Conservation (phyloP, 2,113 vertebrate genomes). For the Bambusicola thoracicus region DNA sequence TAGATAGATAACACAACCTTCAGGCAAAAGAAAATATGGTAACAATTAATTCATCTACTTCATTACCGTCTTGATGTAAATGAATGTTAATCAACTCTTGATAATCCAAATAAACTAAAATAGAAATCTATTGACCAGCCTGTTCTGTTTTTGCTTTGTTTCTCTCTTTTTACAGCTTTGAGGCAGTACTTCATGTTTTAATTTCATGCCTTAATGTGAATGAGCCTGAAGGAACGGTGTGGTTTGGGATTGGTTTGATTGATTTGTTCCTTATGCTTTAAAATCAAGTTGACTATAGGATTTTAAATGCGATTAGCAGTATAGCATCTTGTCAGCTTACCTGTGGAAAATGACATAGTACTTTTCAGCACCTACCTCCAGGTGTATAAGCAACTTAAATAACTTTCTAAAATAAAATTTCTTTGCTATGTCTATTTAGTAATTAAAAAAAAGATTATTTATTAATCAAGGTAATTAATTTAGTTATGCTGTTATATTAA, state of each 20-base stretch:
- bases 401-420: neutral
- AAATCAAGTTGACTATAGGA: neutral
- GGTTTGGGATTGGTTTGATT: neutral
- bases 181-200: neutral
- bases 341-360: neutral
- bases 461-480: neutral
- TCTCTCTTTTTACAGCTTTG: neutral
- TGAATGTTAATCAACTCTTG: neutral
- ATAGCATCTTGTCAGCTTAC: neutral
- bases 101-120: neutral
- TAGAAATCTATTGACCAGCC: neutral
- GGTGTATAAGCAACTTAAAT: neutral
- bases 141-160: neutral
- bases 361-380: neutral
- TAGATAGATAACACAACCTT: neutral
- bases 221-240: neutral
- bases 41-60: neutral
- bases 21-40: neutral
- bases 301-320: neutral
- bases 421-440: neutral
- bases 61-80: neutral
- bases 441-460: neutral
- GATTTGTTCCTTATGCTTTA: neutral
- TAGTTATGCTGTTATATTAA: neutral
- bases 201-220: neutral